Percentiles rank a stretch among this genome's conserved stretches.
phyloP scores from a whole-genome alignment of 2,113 vertebrate species.

The Natator depressus region DNA sequence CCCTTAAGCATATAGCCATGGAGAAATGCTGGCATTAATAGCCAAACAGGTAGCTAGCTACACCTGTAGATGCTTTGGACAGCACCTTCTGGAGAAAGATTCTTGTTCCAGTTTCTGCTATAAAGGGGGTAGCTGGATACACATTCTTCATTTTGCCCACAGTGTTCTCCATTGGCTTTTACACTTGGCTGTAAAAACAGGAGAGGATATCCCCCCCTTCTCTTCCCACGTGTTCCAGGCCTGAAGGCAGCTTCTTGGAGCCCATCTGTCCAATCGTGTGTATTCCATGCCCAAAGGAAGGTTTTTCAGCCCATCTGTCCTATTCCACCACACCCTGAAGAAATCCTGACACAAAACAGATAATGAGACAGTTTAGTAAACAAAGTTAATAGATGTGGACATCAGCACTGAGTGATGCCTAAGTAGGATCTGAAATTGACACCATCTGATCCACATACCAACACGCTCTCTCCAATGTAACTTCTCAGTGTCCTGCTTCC shows the following conservation, averaged over 20 bases:
- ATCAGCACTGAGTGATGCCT: constrained; percentile 45
- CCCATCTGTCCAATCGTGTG: constrained; percentile 77
- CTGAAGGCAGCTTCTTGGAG: constrained; percentile 71
- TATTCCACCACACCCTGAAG: constrained; percentile 77
- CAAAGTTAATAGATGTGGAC: constrained; percentile 80
- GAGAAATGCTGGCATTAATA: constrained; percentile 45
- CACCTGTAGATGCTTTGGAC: constrained; percentile 1
- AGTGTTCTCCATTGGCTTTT: neutral
- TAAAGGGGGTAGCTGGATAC: neutral
- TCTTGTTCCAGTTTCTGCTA: constrained; percentile 12
- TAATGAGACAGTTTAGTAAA: constrained; percentile 81
- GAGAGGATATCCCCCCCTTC: neutral
- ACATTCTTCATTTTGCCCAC: neutral
- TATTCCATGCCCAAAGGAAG: constrained; percentile 73
- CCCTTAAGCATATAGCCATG: constrained; percentile 37
- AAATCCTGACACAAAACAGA: constrained; percentile 78
- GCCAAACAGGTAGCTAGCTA: constrained; percentile 52
- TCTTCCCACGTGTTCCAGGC: constrained; percentile 61
- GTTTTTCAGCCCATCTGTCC: constrained; percentile 81
- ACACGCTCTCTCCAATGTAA: constrained; percentile 28
- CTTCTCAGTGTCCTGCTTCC: constrained; percentile 48
- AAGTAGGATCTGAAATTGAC: constrained; percentile 41
- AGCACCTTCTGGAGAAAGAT: neutral
- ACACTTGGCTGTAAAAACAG: neutral
- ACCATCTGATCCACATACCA: constrained; percentile 49